Conservation (phyloP, 2,888 invertebrate species). For the Chymomyza fuscimana region DNA sequence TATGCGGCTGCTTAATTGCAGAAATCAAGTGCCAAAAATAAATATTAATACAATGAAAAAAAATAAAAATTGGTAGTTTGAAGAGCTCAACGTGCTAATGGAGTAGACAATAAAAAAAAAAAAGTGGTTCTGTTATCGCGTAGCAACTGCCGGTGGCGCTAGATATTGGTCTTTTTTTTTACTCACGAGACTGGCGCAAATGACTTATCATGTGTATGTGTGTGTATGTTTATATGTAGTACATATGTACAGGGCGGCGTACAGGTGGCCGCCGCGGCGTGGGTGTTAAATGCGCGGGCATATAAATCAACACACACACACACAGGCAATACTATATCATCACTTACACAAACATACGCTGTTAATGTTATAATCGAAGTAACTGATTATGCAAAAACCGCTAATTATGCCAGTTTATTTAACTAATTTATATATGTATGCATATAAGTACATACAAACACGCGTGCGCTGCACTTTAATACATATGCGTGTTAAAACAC, state of each 20-base stretch:
- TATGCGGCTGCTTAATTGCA: background rate
- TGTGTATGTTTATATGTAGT: constrained; percentile 36
- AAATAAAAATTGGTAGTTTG: background rate
- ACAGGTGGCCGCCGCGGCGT: constrained; percentile 67
- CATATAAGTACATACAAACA: constrained; percentile 20
- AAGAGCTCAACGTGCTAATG: background rate
- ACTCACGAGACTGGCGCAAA: constrained; percentile 57
- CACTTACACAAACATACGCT: background rate
- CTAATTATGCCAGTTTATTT: constrained; percentile 39
- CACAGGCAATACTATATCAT: constrained; percentile 40
- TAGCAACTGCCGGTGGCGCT: constrained; percentile 15
- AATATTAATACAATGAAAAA: constrained; percentile 17
- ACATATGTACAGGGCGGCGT: constrained; percentile 60
- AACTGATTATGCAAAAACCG: constrained; percentile 60
- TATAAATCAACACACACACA: constrained; percentile 56
- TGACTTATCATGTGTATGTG: constrained; percentile 33
- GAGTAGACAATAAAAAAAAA: background rate
- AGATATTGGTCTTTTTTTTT: constrained; percentile 16
- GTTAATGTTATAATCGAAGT: background rate
- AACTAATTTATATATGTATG: constrained; percentile 32
- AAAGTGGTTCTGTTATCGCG: constrained; percentile 36
- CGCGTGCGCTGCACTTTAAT: constrained; percentile 5
- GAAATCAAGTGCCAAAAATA: constrained; percentile 27
- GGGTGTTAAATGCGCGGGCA: constrained; percentile 46
- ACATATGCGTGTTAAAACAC: constrained; percentile 3